Evolutionary conservation across 37 sponge, comb jelly and placozoan species (phyloP).

Genomic region (Tethya wilhelma): DNA sequence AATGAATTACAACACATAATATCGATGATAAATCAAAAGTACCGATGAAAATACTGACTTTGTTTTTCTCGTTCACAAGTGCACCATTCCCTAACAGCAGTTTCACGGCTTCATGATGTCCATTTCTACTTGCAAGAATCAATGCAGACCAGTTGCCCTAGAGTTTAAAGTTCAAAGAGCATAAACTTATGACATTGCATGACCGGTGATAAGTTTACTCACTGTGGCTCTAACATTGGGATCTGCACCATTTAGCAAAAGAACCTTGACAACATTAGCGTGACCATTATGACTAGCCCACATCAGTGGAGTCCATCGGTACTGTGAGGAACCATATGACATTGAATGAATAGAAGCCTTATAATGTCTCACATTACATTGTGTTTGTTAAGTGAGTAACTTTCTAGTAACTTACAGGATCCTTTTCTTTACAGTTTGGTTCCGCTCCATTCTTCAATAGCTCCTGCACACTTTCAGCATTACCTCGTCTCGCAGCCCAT

Average conservation of each 20-base stretch:
- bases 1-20: too few species aligned
- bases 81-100: slow-evolving; percentile 4
- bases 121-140: slow-evolving; percentile 3
- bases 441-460: too few species aligned
- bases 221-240: neutral
- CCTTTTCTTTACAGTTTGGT: too few species aligned
- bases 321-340: too few species aligned
- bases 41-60: neutral
- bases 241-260: slow-evolving; percentile 1
- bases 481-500: too few species aligned
- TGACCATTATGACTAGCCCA: neutral
- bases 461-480: too few species aligned
- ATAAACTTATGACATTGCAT: neutral
- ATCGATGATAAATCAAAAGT: neutral
- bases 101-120: slow-evolving; percentile 1
- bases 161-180: neutral
- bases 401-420: too few species aligned
- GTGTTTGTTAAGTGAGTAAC: too few species aligned
- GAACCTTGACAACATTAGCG: neutral
- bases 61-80: neutral
- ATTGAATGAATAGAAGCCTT: too few species aligned
- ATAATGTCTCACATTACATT: too few species aligned
- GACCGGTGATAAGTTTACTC: too few species aligned
- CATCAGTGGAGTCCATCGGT: too few species aligned
- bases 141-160: slow-evolving; percentile 12